Evolutionary conservation across 1,140 invertebrate genomes (phyloP).

Genomic region (Lucilia sericata): DNA sequence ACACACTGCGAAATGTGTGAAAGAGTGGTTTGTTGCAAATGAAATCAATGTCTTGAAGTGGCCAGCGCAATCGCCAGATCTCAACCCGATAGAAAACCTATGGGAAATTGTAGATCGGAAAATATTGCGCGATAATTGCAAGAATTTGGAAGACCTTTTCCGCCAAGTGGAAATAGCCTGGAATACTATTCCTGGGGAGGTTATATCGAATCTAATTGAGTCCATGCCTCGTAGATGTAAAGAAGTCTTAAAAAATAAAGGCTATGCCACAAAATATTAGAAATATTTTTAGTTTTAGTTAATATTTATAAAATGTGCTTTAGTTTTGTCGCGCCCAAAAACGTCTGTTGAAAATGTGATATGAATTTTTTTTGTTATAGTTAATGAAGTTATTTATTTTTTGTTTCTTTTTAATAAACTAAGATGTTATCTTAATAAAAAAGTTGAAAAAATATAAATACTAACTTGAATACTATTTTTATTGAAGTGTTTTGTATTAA

Average conservation of each 20-base stretch:
- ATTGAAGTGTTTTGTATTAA: not conserved
- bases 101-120: conserved; percentile 46
- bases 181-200: not conserved
- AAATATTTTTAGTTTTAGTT: not conserved
- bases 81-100: conserved; percentile 59
- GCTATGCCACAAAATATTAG: conserved; percentile 12
- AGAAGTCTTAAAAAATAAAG: conserved; percentile 19
- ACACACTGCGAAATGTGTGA: conserved; percentile 50
- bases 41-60: conserved; percentile 51
- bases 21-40: conserved; percentile 47
- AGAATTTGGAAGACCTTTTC: not conserved
- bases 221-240: conserved; percentile 8
- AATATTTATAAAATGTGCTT: not conserved
- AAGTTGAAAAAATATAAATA: conserved; percentile 10
- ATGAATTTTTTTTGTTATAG: conserved; percentile 1
- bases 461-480: not conserved
- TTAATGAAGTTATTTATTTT: not conserved
- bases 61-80: no score
- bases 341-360: not conserved
- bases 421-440: conserved; percentile 10
- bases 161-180: not conserved
- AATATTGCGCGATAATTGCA: not conserved
- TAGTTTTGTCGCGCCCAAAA: not conserved
- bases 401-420: conserved; percentile 8
- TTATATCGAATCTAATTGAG: conserved; percentile 17